phyloP scores from a whole-genome alignment of 2,113 vertebrate genomes.

The Odontesthes bonariensis region DNA sequence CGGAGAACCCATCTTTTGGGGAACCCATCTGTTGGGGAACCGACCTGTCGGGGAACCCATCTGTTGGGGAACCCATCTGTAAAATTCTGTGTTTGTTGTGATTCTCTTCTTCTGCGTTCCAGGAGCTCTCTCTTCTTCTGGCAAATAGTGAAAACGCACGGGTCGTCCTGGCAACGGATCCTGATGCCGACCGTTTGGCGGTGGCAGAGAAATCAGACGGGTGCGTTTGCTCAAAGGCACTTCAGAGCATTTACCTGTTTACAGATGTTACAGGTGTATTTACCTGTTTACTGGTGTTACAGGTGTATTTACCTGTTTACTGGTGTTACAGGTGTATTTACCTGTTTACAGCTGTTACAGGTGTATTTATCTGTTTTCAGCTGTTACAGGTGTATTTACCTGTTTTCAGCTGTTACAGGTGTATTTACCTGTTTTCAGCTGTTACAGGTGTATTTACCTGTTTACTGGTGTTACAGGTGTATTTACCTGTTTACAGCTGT shows the following conservation, averaged over 20 bases:
- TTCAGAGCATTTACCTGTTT: background rate
- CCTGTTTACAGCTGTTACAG: too few relatives aligned
- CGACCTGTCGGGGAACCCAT: too few relatives aligned
- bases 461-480: too few relatives aligned
- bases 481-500: too few relatives aligned
- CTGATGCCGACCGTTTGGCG: slow-evolving; percentile 94
- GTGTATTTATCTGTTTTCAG: too few relatives aligned
- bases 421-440: too few relatives aligned
- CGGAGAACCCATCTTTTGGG: too few relatives aligned
- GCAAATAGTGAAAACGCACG: slow-evolving; percentile 88
- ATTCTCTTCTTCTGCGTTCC: background rate
- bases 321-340: background rate
- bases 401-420: too few relatives aligned
- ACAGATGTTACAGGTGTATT: background rate
- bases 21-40: too few relatives aligned
- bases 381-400: background rate
- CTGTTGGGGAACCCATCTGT: fast-evolving
- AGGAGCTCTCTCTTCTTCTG: slow-evolving; percentile 90
- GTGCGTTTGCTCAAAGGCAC: slow-evolving; percentile 67
- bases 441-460: too few relatives aligned
- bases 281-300: too few relatives aligned
- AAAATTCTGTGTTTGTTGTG: fast-evolving
- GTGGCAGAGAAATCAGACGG: slow-evolving; percentile 89
- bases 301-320: too few relatives aligned
- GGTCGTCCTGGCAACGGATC: slow-evolving; percentile 93